These are phyloP conservation scores for Etheostoma cragini DNA, from an alignment of 2,113 vertebrate species.

Conservation along the genomic window DNA sequence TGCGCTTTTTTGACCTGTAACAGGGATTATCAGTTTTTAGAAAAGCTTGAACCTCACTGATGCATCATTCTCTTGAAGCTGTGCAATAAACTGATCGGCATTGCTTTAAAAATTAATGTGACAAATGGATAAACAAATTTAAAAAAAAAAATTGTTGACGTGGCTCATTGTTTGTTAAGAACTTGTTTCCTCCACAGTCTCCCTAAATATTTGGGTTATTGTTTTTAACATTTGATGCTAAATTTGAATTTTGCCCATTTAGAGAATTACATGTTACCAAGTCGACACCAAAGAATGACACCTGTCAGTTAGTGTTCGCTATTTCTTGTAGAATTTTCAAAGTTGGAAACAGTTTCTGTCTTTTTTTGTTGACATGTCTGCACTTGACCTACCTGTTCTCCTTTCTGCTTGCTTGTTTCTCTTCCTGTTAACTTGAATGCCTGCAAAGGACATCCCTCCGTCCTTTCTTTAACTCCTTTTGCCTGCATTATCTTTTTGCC, in stretches of 20 bases:
- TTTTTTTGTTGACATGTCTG: constrained; percentile 7
- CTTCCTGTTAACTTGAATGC: not conserved
- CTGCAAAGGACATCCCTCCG: not conserved
- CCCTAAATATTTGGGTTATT: not conserved
- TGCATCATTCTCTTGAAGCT: not conserved
- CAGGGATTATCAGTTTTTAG: not conserved
- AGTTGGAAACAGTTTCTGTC: not conserved
- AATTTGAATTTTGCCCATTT: not conserved
- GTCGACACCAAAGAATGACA: not conserved
- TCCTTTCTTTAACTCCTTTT: not conserved
- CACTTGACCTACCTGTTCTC: constrained; percentile 1
- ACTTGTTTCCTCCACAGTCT: not conserved
- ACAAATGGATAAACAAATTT: not conserved
- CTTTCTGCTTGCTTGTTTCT: not conserved
- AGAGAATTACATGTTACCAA: not conserved
- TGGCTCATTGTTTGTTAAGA: not conserved
- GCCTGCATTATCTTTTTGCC: constrained; percentile 1
- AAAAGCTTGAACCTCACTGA: not conserved
- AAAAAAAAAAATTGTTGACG: too few species aligned
- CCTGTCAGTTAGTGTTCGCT: not conserved
- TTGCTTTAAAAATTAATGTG: constrained; percentile 1
- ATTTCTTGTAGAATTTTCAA: not conserved
- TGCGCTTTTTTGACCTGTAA: not conserved
- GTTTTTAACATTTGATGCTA: not conserved
- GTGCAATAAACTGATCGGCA: not conserved